Evolutionary conservation across 1,140 invertebrate genomes (phyloP).

Genomic region (Palaemon carinicauda): DNA sequence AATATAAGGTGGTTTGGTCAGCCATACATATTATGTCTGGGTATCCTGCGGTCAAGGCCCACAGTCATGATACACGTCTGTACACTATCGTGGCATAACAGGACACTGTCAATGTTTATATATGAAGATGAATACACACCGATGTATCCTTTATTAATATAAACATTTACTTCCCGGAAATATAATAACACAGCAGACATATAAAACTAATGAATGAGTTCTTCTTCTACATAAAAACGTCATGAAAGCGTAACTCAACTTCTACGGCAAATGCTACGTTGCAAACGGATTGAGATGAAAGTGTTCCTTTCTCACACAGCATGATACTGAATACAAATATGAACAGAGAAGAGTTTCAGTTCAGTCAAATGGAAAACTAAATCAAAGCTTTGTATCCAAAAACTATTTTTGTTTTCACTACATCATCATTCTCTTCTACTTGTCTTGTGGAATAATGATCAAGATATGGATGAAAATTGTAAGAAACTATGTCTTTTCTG

Average conservation of each 20-base stretch:
- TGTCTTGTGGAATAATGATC: too few relatives aligned
- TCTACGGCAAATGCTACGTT: background rate
- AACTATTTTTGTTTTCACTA: too few relatives aligned
- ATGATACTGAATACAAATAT: background rate
- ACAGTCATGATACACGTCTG: background rate
- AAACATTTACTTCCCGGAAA: background rate
- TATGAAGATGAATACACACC: background rate
- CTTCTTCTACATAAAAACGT: background rate
- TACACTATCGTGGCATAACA: background rate
- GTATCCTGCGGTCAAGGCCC: background rate
- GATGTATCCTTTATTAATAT: background rate
- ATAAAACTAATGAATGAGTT: background rate
- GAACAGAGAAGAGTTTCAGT: too few relatives aligned
- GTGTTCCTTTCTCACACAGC: background rate
- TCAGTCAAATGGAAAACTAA: too few relatives aligned
- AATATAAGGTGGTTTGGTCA: background rate
- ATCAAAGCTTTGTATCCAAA: too few relatives aligned
- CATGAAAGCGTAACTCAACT: background rate
- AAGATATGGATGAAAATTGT: too few relatives aligned
- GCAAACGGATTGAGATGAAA: background rate
- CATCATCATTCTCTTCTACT: too few relatives aligned
- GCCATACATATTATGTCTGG: background rate
- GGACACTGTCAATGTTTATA: constrained; percentile 7
- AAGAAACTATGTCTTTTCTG: too few relatives aligned
- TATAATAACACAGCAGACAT: background rate